Base-by-base conservation (phyloP, 37 sponge, comb jelly and placozoan species). In the Spongia lamella region DNA sequence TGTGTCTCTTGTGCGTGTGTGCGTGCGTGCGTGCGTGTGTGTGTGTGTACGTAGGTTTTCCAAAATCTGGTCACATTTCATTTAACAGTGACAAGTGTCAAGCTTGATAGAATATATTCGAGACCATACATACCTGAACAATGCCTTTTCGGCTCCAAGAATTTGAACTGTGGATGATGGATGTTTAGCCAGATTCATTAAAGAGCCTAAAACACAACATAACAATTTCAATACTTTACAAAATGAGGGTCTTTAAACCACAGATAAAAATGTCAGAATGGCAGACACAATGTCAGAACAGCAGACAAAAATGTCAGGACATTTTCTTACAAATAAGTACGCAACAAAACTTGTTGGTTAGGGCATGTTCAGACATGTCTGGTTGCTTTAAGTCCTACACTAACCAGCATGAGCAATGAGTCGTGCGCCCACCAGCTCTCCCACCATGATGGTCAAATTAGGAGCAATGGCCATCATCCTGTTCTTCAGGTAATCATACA, bases 151-250 rank as follows among this genome's bases (percentile, higher is more conserved):
- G 25, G 97, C 97, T 43, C 97, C 97, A 2, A 97, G 79, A 40
- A 97, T 97, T 72, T 97, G 97, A 21, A 97, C 97, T 24, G 97
- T 97, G 9, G 97, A 97, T 27, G 97, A 87, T 7, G 97, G 97
- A 56, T 97, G 91, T 52, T 97, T 97, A 52, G 97, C 97, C 26
- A 97, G 85, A 60, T 92, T 96, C 43, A 96, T 61, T 31, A 96
- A 83, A 33, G 93, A 96, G 3, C 97, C 87, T 84, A 38, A n/a
- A n/a, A n/a, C n/a, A n/a, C n/a, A n/a, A n/a, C n/a, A n/a, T n/a
- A n/a, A n/a, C n/a, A n/a, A n/a, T n/a, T n/a, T n/a, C n/a, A n/a
- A n/a, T n/a, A n/a, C n/a, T n/a, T n/a, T n/a, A n/a, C n/a, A n/a
- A n/a, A n/a, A n/a, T n/a, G n/a, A n/a, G n/a, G n/a, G n/a, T n/a